Percentiles rank a stretch among this genome's conserved stretches.
Evolutionary conservation across 2,113 vertebrate genomes (phyloP).

Genomic region (Isurus oxyrinchus): DNA sequence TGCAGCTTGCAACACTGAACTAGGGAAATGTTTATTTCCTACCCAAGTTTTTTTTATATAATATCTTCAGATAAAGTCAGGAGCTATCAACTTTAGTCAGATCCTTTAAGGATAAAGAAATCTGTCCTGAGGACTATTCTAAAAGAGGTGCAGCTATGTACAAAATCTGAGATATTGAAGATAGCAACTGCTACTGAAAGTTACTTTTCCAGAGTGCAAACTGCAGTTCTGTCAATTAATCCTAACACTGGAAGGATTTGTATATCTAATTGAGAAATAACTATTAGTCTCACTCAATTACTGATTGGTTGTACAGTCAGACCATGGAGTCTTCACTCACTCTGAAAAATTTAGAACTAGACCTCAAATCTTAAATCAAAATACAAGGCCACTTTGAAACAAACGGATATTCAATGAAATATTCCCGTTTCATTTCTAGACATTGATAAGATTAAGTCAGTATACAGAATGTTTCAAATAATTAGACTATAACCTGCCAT

Average conservation of each 20-base stretch:
- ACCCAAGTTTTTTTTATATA: background rate
- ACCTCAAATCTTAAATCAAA: background rate
- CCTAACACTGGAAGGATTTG: background rate
- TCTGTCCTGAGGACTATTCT: background rate
- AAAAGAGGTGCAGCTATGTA: background rate
- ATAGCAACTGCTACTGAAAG: background rate
- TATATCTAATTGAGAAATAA: background rate
- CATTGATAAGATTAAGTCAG: background rate
- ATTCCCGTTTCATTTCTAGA: background rate
- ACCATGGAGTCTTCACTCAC: background rate
- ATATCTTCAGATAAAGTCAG: background rate
- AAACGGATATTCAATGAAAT: conserved; percentile 1
- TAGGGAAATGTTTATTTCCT: background rate
- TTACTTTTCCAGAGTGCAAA: background rate
- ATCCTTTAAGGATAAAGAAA: background rate
- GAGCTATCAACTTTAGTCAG: background rate
- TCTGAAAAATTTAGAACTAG: background rate
- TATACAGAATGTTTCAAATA: background rate
- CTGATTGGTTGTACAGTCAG: background rate
- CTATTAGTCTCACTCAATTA: background rate
- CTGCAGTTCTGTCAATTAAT: background rate
- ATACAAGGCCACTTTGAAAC: background rate
- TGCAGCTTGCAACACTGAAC: background rate
- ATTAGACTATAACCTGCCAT: background rate
- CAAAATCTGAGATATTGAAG: background rate